phyloP scores from a whole-genome alignment of 2,113 vertebrate species.

The Cranoglanis bouderius region DNA sequence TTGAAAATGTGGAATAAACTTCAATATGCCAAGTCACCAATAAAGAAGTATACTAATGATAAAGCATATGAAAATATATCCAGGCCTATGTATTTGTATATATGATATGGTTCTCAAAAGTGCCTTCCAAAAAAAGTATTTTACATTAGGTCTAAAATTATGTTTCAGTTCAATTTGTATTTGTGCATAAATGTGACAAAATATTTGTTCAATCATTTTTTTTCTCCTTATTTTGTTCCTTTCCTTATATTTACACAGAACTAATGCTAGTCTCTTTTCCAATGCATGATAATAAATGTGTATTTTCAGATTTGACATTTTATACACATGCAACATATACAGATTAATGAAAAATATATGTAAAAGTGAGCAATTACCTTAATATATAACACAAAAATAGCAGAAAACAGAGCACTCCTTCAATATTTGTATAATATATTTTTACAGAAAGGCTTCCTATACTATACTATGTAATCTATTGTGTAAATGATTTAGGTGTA shows the following conservation, averaged over 20 bases:
- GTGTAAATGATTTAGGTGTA: constrained; percentile 73
- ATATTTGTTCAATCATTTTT: constrained; percentile 54
- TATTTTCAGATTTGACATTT: not conserved
- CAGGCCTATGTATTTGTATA: not conserved
- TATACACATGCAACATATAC: constrained; percentile 17
- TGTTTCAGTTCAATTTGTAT: constrained; percentile 43
- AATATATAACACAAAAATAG: constrained; percentile 52
- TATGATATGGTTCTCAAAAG: constrained; percentile 15
- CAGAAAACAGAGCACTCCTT: constrained; percentile 50
- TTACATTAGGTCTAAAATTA: not conserved
- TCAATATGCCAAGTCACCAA: not conserved
- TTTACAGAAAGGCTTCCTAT: constrained; percentile 55
- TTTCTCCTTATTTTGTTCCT: constrained; percentile 60
- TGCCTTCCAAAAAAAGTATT: constrained; percentile 18
- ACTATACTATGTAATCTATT: constrained; percentile 57
- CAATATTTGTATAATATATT: constrained; percentile 54
- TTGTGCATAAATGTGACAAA: constrained; percentile 53
- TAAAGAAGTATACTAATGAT: not conserved
- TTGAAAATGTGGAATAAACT: not conserved
- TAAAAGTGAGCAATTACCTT: constrained; percentile 45
- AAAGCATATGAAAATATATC: constrained; percentile 7
- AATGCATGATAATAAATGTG: constrained; percentile 44
- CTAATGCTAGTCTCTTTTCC: constrained; percentile 39
- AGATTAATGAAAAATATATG: constrained; percentile 38
- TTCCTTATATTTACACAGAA: constrained; percentile 43